These are phyloP conservation scores for Drosophila trichaetosa DNA, from an alignment of 2,888 invertebrate genomes.

Conservation along the genomic window DNA sequence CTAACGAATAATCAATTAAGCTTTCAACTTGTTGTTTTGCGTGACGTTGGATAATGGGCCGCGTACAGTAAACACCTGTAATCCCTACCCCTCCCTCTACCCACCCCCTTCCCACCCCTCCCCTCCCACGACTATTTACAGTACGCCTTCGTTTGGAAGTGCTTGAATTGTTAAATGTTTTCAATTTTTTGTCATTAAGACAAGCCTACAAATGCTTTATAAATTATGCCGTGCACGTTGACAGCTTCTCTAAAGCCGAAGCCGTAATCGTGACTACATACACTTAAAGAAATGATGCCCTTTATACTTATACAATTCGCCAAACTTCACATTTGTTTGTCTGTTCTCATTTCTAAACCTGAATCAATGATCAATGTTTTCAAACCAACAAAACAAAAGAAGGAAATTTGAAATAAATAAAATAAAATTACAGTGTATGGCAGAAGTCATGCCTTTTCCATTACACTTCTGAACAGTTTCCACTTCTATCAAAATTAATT, in stretches of 20 bases:
- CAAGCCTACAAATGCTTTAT: conserved; percentile 76
- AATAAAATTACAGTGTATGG: background rate
- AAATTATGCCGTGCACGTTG: conserved; percentile 75
- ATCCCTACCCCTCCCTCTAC: background rate
- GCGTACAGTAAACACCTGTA: conserved; percentile 37
- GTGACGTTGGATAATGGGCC: conserved; percentile 48
- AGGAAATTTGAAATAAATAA: background rate
- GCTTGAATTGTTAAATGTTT: conserved; percentile 74
- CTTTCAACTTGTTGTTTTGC: conserved; percentile 48
- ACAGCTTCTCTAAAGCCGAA: conserved; percentile 17
- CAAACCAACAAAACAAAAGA: background rate
- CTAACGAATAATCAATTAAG: conserved; percentile 67
- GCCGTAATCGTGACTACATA: conserved; percentile 12
- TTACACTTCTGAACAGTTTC: background rate
- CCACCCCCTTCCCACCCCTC: background rate
- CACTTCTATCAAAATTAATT: background rate
- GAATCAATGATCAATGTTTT: background rate
- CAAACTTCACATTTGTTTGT: background rate
- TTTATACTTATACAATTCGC: background rate
- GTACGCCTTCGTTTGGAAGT: conserved; percentile 48
- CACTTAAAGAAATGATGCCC: background rate
- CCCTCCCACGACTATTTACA: background rate
- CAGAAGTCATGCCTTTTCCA: background rate
- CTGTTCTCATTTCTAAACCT: background rate
- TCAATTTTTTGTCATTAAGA: conserved; percentile 76